These are phyloP conservation scores for Tragelaphus buxtoni DNA, from an alignment of 2,113 vertebrate species.

Conservation along the genomic window DNA sequence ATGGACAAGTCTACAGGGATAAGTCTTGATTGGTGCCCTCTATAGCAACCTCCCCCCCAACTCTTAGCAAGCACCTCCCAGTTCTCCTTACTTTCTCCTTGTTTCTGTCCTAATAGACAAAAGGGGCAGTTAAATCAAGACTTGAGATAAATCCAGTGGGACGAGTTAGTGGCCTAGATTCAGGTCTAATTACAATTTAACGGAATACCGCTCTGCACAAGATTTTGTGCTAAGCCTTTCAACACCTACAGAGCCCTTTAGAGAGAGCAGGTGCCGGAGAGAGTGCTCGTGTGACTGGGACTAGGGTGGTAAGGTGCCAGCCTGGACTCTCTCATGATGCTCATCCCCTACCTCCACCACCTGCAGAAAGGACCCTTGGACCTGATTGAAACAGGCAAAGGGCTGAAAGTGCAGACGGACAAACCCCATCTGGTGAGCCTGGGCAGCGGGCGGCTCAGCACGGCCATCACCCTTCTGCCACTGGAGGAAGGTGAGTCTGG, in stretches of 20 bases:
- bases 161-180: constrained; percentile 55
- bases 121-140: constrained; percentile 43
- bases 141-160: constrained; percentile 49
- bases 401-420: constrained; percentile 94
- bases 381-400: constrained; percentile 92
- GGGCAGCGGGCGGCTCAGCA: constrained; percentile 95
- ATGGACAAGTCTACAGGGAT: neutral
- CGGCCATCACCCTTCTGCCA: constrained; percentile 93
- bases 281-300: neutral
- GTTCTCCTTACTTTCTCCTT: neutral
- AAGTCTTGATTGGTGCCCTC: neutral
- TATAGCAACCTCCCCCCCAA: neutral
- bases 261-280: neutral
- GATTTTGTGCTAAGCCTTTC: neutral
- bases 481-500: constrained; percentile 89
- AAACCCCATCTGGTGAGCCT: constrained; percentile 96
- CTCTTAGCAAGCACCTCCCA: neutral
- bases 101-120: constrained; percentile 45
- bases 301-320: neutral
- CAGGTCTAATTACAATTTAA: constrained; percentile 49
- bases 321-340: neutral
- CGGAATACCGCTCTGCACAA: neutral
- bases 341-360: neutral
- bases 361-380: constrained; percentile 91
- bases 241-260: neutral